Conservation (phyloP, 2,113 vertebrate genomes). For the Coptodon bakossiorum region DNA sequence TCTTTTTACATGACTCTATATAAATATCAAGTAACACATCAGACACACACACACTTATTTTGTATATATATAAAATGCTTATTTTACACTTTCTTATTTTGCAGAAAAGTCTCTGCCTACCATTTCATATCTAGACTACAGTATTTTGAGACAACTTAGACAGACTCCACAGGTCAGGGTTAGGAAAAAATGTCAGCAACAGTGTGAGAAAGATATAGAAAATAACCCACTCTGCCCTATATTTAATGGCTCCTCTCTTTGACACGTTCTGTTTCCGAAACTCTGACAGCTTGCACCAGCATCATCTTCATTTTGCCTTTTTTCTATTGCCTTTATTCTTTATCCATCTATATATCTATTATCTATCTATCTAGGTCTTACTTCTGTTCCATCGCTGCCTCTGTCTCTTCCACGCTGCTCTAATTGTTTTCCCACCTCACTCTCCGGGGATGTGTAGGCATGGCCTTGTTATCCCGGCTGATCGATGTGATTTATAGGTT, state of each 20-base stretch:
- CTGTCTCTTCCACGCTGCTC: not conserved
- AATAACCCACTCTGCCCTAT: not conserved
- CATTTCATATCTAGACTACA: not conserved
- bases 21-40: not conserved
- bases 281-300: not conserved
- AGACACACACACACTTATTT: not conserved
- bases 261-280: not conserved
- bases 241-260: not conserved
- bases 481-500: slow-evolving; percentile 61
- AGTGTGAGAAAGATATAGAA: not conserved
- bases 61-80: not conserved
- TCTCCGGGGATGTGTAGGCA: slow-evolving; percentile 31
- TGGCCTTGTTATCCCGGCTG: slow-evolving; percentile 47
- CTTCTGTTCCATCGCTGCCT: not conserved
- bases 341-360: not conserved
- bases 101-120: not conserved
- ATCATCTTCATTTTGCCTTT: not conserved
- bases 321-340: not conserved
- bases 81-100: not conserved
- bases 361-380: slow-evolving; percentile 1
- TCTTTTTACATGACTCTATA: too few relatives aligned
- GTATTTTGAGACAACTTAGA: not conserved
- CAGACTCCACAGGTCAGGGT: not conserved
- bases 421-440: slow-evolving; percentile 51
- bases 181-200: not conserved